Conservation (phyloP, 2,888 invertebrate genomes). For the Andrena chrysosceles region DNA sequence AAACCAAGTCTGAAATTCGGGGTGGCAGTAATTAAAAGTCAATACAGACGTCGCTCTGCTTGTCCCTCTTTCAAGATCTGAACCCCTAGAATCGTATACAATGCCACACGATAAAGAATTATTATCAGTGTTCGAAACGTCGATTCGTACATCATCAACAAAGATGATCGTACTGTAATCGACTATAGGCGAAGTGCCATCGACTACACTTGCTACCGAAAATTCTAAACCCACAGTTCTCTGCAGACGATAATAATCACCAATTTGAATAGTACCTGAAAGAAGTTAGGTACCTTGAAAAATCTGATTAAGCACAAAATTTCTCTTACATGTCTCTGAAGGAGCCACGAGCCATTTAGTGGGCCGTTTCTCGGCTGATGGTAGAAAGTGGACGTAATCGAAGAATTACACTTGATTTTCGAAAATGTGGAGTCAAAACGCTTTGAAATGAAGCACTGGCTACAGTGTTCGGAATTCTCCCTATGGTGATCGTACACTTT, state of each 20-base stretch:
- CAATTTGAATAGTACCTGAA: background rate
- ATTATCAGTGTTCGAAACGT: constrained; percentile 19
- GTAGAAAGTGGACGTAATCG: too few species aligned
- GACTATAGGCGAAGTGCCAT: constrained; percentile 45
- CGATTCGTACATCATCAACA: constrained; percentile 29
- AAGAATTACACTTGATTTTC: too few species aligned
- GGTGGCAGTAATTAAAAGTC: background rate
- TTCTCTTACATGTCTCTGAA: too few species aligned
- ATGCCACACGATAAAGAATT: background rate
- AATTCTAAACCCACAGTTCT: background rate
- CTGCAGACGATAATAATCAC: background rate
- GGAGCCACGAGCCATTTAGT: too few species aligned
- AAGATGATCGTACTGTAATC: constrained; percentile 55
- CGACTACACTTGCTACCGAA: constrained; percentile 23
- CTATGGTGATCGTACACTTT: too few species aligned
- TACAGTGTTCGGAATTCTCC: too few species aligned
- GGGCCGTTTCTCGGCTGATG: too few species aligned
- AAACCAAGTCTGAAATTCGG: background rate
- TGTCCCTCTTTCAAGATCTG: background rate
- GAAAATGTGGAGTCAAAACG: background rate
- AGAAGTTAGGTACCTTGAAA: background rate
- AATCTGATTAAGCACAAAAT: too few species aligned
- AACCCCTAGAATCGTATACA: background rate
- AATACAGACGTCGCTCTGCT: background rate
- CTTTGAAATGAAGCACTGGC: background rate